Evolutionary conservation across 2,888 invertebrate genomes (phyloP), one percentile per base, ranked within the genome.

Genomic region (Amiota mariae): DNA sequence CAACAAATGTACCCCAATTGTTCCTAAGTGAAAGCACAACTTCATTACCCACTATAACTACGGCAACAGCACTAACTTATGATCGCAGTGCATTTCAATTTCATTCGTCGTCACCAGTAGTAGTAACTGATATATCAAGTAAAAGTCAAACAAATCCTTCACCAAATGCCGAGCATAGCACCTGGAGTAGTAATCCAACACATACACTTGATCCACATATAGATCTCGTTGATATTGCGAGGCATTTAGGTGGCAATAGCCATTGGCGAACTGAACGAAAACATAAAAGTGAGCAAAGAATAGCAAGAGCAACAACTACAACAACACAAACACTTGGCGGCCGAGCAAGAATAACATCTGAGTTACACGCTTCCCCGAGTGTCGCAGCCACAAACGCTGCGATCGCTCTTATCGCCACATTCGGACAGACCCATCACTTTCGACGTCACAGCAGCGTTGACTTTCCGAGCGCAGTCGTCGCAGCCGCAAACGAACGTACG

Each of bases 391-490:
- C 36, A 13, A 36, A 24, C 46, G 63, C 63, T 36, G 63, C 63
- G n/a, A 36, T 36, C 13, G 63, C 13, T 3, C 10, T 18, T 12
- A 12, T 13, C 15, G 63, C 36, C 12, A 36, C 6, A 24, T 12
- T 36, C 36, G 24, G 13, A n/a, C 36, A 20, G 10, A 48, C 51
- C 24, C 9, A 20, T 46, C 56, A 68, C 12, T 68, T 68, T 15
- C 51, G 67, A 68, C 79, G 78, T 49, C 78, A 80, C 64, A 82
- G 80, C 76, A 79, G 79, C 75, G 81, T 78, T 80, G 81, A 83
- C 80, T 80, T 82, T 81, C 76, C 79, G 71, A 57, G 74, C 77
- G 54, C 78, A 6, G 36, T 36, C 36, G 36, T 36, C 76, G 75
- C 75, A 72, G 56, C 18, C 10, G 64, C 57, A 66, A 75, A 70